Evolutionary conservation across 2,797 vertebrate genomes (phyloP), one percentile per base, ranked within the genome.

Genomic region (Tiaroga cobitis): DNA sequence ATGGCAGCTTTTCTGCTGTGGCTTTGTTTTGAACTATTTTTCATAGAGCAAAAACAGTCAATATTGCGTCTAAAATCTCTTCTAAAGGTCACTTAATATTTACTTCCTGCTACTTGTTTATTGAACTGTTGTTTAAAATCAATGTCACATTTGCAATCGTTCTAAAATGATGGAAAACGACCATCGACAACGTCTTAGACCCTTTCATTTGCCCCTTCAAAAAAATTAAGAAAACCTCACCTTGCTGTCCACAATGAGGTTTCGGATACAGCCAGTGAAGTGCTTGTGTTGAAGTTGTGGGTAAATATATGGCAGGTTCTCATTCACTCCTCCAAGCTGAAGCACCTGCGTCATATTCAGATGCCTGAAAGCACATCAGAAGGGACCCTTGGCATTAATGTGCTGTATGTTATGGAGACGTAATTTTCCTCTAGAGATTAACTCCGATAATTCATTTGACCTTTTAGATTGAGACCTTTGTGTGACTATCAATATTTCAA

Each of bases 251-350:
- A 97, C 88, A 6, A 96, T 32, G 67, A 98, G 91, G 93, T 97
- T 97, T 81, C 95, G 96, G 70, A 98, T 93, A 90, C 97, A 97
- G 83, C 97, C 97, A 1, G 94, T 96, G 87, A 97, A 97, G 92
- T 97, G 96, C 89, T 96, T 97, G 91, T 97, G 95, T 67, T 95
- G 94, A 65, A 97, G 80, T 41, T 97, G 95, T 0, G 95, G 96
- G 88, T 97, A 97, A 88, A 95, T 93, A 89, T 96, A 97, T 0
- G 96, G 95, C 34, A 97, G 90, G 0, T 96, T 95, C 89, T 96
- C 96, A 26, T 97, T 98, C 19, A 97, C 95, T 49, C 97, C 97
- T 6, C 97, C 97, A 11, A 98, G 91, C 91, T 97, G 96, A 4
- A 98, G 94, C 81, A 97, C 96, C 41, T 97, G 95, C 88, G 95